Base-by-base conservation (phyloP, 2,888 invertebrate species). In the Mylabris sibirica region DNA sequence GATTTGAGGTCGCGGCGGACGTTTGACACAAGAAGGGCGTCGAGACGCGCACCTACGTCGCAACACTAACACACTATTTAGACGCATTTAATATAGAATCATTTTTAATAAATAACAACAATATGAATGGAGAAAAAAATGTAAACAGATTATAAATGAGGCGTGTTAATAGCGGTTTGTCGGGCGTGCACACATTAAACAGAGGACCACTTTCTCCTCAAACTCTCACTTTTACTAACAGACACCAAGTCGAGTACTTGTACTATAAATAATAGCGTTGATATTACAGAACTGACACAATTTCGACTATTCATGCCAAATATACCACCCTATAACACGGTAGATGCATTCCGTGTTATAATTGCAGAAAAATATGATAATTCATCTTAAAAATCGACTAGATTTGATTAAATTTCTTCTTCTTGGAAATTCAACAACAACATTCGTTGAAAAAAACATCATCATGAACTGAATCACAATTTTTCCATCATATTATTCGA, bases 1-100 rank as follows among this genome's bases (percentile, higher is more conserved):
- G 84, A 84, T 84, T 83, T 81, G 81, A 81, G 82, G 80, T 79
- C 80, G 79, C 79, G 77, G 78, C 73, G 74, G 75, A 73, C 63
- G 53, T 64, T 63, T 41, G 69, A 74, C 71, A 65, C 70, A 64
- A 63, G 30, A 53, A 66, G 44, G 59, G 53, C 61, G 63, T 72
- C 64, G 60, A 60, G 63, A 60, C 66, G 59, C 59, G 60, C 59
- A 60, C 65, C 66, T 60, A 41, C 60, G 67, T 61, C 68, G 66
- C 53, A 44, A 60, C 62, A 68, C 65, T 24, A 2, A 53, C 22
- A 26, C 26, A 26, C 38, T 79, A 77, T 80, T 80, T 76, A 76
- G 8, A 57, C 17, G 2, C 9, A 6, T 9, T 49, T 11, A 20
- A 49, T 6, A 49, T 20, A 17, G 20, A 2, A 2, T 20, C 20